Conservation (phyloP, 2,797 vertebrate genomes). For the Avahi laniger region DNA sequence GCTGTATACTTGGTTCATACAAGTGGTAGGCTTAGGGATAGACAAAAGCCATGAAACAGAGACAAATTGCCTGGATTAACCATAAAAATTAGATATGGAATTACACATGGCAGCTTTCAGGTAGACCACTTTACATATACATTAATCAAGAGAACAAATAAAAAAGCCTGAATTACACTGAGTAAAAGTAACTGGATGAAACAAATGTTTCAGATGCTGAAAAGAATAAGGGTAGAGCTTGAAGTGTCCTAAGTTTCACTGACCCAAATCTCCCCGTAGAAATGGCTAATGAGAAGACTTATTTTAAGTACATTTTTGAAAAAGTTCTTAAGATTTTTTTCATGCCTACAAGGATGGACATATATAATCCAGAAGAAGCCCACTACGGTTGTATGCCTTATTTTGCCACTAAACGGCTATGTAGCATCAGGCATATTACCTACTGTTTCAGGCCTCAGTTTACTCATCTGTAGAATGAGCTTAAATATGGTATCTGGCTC, state of each 20-base stretch:
- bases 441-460: not conserved
- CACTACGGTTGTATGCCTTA: not conserved
- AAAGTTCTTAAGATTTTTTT: not conserved
- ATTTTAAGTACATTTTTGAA: not conserved
- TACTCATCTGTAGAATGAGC: not conserved
- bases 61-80: not conserved
- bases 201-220: not conserved
- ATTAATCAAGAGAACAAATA: not conserved
- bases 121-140: not conserved
- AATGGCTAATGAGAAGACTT: not conserved
- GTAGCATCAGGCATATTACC: not conserved
- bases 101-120: not conserved
- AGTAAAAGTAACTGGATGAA: not conserved
- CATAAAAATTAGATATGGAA: not conserved
- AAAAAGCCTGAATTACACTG: not conserved
- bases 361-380: not conserved
- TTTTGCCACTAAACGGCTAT: not conserved
- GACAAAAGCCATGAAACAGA: not conserved
- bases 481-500: not conserved
- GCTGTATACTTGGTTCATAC: not conserved
- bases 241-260: not conserved
- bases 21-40: not conserved
- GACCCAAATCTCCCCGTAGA: not conserved
- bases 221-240: not conserved
- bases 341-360: not conserved